These are phyloP conservation scores for Xanthia togata DNA, from an alignment of 2,888 invertebrate genomes.

Conservation along the genomic window DNA sequence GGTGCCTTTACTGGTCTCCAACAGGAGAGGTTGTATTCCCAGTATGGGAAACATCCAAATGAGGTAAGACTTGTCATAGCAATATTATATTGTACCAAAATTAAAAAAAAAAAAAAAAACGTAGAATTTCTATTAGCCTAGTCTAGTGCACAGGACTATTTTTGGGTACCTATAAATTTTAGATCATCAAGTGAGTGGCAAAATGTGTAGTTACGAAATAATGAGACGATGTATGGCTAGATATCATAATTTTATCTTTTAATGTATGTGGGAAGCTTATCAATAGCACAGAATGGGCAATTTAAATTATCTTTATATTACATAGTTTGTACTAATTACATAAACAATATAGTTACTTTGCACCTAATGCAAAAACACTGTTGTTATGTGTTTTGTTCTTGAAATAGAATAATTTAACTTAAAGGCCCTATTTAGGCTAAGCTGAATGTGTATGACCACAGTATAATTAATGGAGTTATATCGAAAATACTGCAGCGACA, in stretches of 20 bases:
- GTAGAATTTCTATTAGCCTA: neutral
- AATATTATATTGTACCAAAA: too few relatives aligned
- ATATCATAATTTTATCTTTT: conserved; percentile 28
- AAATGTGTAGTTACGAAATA: conserved; percentile 7
- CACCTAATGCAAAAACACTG: neutral
- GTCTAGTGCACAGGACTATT: neutral
- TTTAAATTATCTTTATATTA: conserved; percentile 35
- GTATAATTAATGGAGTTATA: too few relatives aligned
- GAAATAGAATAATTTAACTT: neutral
- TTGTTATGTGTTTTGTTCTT: neutral
- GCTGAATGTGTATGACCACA: too few relatives aligned
- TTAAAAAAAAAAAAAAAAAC: neutral
- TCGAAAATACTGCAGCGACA: too few relatives aligned
- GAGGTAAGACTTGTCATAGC: conserved; percentile 74
- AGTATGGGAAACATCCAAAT: conserved; percentile 86
- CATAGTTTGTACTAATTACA: conserved; percentile 25
- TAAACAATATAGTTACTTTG: conserved; percentile 14
- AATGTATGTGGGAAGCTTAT: conserved; percentile 33
- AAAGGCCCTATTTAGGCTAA: neutral
- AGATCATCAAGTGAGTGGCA: neutral
- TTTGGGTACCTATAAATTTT: neutral
- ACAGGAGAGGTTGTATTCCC: conserved; percentile 83
- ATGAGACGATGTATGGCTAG: conserved; percentile 9
- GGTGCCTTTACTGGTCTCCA: conserved; percentile 86
- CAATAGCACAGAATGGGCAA: conserved; percentile 16